Conservation (phyloP, 2,888 invertebrate species). For the Vanessa cardui region DNA sequence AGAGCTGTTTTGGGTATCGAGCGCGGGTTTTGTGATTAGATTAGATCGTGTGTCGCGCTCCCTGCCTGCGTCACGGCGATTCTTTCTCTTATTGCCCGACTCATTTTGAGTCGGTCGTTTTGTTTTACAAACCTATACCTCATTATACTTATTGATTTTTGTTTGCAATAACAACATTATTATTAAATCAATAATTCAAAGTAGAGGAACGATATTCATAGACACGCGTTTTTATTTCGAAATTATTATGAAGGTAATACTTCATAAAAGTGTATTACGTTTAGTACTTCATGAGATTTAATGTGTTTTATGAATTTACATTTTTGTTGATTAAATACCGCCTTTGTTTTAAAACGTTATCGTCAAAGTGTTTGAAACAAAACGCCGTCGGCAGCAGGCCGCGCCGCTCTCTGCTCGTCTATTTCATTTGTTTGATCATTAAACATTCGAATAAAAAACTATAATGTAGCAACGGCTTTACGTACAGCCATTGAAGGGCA, state of each 20-base stretch:
- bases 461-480: background rate
- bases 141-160: background rate
- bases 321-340: background rate
- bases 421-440: background rate
- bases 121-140: background rate
- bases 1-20: slow-evolving; percentile 50
- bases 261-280: no score
- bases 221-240: no score
- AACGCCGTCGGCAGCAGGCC: slow-evolving; percentile 8
- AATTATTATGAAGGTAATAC: no score
- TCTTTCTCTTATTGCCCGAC: slow-evolving; percentile 6
- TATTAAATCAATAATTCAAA: no score
- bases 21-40: slow-evolving; percentile 47
- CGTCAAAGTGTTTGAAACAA: background rate
- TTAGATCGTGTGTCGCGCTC: slow-evolving; percentile 45
- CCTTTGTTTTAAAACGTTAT: background rate
- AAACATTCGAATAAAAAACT: background rate
- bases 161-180: no score
- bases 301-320: background rate
- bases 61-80: background rate
- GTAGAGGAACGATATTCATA: no score
- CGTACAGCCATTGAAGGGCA: background rate
- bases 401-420: background rate
- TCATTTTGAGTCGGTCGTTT: background rate
- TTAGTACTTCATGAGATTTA: background rate